Percentiles rank a stretch among this genome's conserved stretches.
Conservation (phyloP, 2,797 vertebrate genomes). For the Pampus argenteus region DNA sequence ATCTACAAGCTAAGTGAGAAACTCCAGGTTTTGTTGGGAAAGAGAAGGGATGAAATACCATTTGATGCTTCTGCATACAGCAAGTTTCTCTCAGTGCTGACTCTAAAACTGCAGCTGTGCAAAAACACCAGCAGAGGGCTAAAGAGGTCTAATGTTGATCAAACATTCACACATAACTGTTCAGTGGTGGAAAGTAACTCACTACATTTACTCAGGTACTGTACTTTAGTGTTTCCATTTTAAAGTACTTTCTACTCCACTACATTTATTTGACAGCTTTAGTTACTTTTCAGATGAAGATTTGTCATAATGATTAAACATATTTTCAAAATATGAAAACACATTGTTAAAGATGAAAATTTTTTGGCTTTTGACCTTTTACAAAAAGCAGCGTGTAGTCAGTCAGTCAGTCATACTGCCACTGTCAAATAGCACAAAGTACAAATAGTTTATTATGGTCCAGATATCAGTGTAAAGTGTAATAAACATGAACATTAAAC, state of each 20-base stretch:
- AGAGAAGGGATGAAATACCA: neutral
- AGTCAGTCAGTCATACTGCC: no score
- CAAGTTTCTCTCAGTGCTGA: neutral
- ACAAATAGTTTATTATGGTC: no score
- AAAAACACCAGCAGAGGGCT: conserved; percentile 71
- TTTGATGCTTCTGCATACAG: neutral
- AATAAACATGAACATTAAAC: no score
- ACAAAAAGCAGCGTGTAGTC: no score
- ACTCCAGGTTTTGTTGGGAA: neutral
- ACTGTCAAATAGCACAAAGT: no score
- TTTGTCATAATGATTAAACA: neutral
- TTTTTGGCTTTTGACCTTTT: no score
- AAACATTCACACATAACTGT: neutral
- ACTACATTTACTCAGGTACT: neutral
- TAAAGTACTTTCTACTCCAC: no score
- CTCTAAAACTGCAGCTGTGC: conserved; percentile 35
- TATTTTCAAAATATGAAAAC: neutral
- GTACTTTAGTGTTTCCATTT: no score
- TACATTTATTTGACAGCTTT: neutral
- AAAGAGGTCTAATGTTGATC: conserved; percentile 23
- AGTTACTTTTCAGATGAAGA: neutral
- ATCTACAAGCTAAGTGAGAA: neutral
- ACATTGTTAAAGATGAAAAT: neutral
- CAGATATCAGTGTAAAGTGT: no score
- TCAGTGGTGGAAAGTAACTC: neutral